Evolutionary conservation across 1,140 invertebrate species (phyloP).

Genomic region (Gyrodactylus bullatarudis): DNA sequence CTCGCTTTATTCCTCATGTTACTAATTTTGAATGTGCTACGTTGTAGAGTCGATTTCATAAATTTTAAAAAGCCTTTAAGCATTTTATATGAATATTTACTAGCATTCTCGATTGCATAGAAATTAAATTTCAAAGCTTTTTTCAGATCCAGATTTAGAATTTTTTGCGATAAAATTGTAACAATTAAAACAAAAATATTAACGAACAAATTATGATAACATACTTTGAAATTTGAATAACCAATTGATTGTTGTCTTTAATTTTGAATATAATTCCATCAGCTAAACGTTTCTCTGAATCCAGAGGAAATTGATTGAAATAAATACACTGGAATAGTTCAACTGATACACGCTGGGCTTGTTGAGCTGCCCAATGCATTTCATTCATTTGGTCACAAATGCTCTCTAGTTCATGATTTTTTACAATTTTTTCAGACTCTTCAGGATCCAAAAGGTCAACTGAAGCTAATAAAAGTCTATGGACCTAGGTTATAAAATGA

Average conservation of each 20-base stretch:
- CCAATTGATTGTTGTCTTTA: not conserved
- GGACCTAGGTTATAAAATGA: not conserved
- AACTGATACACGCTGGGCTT: not conserved
- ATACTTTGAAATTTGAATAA: not conserved
- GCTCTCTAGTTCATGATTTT: not conserved
- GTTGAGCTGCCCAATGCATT: conserved; percentile 2
- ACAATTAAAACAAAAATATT: too few relatives aligned
- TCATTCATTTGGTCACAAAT: not conserved
- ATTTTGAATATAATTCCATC: not conserved
- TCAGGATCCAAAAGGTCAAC: not conserved
- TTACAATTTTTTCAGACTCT: not conserved
- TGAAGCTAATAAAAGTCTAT: not conserved
- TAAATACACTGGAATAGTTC: conserved; percentile 5
- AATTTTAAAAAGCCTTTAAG: not conserved
- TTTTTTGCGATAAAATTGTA: too few relatives aligned
- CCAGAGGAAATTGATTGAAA: conserved; percentile 1
- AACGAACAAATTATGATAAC: not conserved
- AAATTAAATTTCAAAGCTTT: too few relatives aligned
- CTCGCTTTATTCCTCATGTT: too few relatives aligned
- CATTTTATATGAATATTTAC: too few relatives aligned
- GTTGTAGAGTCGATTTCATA: too few relatives aligned
- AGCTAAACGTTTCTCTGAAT: not conserved
- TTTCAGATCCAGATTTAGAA: too few relatives aligned
- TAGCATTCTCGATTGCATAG: too few relatives aligned
- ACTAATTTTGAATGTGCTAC: too few relatives aligned